Conservation (phyloP, 2,797 vertebrate species). For the Acanthornis magna region DNA sequence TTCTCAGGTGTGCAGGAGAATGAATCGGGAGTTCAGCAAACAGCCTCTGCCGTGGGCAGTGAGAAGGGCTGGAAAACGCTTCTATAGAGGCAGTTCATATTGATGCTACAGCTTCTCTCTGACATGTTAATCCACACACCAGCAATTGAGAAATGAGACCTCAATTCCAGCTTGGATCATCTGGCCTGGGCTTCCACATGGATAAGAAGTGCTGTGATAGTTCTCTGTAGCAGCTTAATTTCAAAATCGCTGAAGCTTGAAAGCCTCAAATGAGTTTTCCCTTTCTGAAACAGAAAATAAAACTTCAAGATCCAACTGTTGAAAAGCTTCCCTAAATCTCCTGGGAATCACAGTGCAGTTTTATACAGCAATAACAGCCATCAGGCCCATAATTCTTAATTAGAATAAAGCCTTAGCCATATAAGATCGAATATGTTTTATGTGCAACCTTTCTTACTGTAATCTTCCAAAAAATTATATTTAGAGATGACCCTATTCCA, state of each 20-base stretch:
- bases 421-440: background rate
- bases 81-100: background rate
- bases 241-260: slow-evolving; percentile 19
- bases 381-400: background rate
- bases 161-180: background rate
- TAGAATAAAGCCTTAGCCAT: background rate
- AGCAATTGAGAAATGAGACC: background rate
- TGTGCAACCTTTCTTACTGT: background rate
- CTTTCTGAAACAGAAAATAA: slow-evolving; percentile 28
- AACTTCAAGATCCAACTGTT: slow-evolving; percentile 3
- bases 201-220: slow-evolving; percentile 8
- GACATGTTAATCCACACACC: background rate
- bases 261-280: slow-evolving; percentile 31
- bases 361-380: background rate
- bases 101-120: background rate
- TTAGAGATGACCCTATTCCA: background rate
- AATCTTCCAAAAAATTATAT: background rate
- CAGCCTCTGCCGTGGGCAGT: background rate
- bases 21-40: background rate
- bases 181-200: background rate
- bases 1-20: background rate
- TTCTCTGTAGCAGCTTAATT: slow-evolving; percentile 30
- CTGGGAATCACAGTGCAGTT: background rate
- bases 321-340: slow-evolving; percentile 2
- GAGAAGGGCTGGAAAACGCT: background rate